These are phyloP conservation scores for Setophaga coronata DNA, from an alignment of 2,113 vertebrate genomes.

Conservation along the genomic window DNA sequence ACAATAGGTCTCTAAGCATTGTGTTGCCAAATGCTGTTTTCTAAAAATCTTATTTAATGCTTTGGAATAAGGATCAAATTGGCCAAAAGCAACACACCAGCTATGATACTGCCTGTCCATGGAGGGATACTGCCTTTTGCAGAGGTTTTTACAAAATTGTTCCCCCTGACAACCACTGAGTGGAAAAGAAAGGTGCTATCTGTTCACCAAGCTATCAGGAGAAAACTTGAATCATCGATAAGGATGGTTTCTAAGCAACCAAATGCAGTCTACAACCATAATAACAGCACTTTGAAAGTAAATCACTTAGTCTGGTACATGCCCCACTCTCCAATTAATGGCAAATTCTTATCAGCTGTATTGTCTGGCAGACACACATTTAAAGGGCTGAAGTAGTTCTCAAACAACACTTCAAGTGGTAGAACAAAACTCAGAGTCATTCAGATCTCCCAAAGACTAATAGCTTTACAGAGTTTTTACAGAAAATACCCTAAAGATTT, in stretches of 20 bases:
- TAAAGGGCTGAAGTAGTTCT: not conserved
- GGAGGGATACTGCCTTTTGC: not conserved
- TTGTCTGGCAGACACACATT: conserved; percentile 1
- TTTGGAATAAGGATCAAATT: not conserved
- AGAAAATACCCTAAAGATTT: not conserved
- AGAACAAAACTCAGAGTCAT: not conserved
- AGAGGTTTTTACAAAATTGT: not conserved
- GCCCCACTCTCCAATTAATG: not conserved
- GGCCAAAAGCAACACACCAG: not conserved
- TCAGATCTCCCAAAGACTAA: not conserved
- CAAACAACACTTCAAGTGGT: not conserved
- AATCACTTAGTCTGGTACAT: not conserved
- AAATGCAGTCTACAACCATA: not conserved
- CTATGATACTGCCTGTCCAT: not conserved
- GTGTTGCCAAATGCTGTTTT: not conserved
- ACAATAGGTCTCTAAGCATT: not conserved
- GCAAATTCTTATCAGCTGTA: not conserved
- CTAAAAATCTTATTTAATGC: not conserved
- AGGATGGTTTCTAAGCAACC: conserved; percentile 58
- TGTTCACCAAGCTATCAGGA: not conserved
- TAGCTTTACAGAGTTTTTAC: not conserved
- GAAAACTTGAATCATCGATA: conserved; percentile 37
- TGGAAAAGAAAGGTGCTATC: conserved; percentile 11
- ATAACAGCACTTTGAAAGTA: conserved; percentile 12
- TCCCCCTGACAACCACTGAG: not conserved